Percentiles rank a stretch among this genome's conserved stretches.
Conservation (phyloP, 2,113 vertebrate species). For the Crotophaga sulcirostris region DNA sequence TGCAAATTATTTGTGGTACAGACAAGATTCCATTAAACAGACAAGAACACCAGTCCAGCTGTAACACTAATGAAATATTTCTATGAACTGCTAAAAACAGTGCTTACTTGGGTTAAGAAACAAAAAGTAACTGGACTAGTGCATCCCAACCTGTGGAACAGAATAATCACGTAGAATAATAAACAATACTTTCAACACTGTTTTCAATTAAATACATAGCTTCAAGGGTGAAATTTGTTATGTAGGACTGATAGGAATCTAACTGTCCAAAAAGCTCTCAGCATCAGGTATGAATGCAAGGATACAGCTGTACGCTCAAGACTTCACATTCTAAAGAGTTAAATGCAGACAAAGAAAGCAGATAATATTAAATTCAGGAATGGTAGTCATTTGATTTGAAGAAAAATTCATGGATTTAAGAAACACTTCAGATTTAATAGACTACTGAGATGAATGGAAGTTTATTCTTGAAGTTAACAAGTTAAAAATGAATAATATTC, state of each 20-base stretch:
- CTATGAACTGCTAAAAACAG: not conserved
- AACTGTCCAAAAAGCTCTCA: not conserved
- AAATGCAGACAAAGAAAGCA: not conserved
- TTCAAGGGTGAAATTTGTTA: not conserved
- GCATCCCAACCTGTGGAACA: not conserved
- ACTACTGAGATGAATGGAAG: not conserved
- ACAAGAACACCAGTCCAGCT: not conserved
- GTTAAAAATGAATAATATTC: not conserved
- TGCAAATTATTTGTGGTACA: not conserved
- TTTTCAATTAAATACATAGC: not conserved
- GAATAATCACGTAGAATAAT: accelerated
- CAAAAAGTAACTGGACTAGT: not conserved
- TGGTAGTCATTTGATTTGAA: not conserved
- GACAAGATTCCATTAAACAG: not conserved
- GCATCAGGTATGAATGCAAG: not conserved
- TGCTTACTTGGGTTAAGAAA: not conserved
- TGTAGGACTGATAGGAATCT: not conserved
- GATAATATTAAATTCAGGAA: not conserved
- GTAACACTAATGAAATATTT: not conserved
- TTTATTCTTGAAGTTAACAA: not conserved
- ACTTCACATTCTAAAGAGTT: not conserved
- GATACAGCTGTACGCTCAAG: not conserved
- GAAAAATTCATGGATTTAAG: not conserved
- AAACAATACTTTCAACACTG: accelerated
- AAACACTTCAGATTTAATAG: not conserved